Percentiles rank a stretch among this genome's conserved stretches.
phyloP scores from a whole-genome alignment of 2,888 invertebrate genomes.

The Scotopteryx bipunctaria region DNA sequence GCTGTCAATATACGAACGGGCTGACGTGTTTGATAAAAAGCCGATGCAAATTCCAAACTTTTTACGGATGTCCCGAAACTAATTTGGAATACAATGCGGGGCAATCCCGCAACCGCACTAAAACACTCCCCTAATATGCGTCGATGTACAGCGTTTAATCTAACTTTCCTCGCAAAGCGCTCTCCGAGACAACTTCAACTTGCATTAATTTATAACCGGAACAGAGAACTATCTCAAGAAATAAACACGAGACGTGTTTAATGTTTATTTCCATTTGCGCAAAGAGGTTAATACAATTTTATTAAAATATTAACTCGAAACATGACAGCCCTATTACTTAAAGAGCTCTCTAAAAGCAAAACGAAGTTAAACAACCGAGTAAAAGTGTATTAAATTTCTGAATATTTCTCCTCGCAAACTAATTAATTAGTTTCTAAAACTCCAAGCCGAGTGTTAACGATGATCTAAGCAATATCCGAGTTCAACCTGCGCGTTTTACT shows the following conservation, averaged over 20 bases:
- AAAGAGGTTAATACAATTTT: conserved; percentile 26
- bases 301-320: conserved; percentile 28
- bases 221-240: conserved; percentile 32
- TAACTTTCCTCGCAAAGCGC: conserved; percentile 68
- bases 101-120: conserved; percentile 49
- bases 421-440: conserved; percentile 64
- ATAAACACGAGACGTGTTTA: conserved; percentile 28
- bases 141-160: conserved; percentile 73
- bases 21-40: conserved; percentile 3
- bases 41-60: background rate
- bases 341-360: conserved; percentile 41
- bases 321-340: conserved; percentile 42
- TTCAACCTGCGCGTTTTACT: conserved; percentile 44
- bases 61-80: conserved; percentile 37
- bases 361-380: conserved; percentile 43
- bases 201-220: conserved; percentile 54
- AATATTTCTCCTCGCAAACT: conserved; percentile 53
- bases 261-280: conserved; percentile 18
- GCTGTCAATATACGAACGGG: background rate
- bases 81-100: conserved; percentile 70
- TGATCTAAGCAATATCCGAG: conserved; percentile 64
- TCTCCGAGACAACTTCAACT: conserved; percentile 55
- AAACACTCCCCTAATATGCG: conserved; percentile 58
- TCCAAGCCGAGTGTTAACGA: conserved; percentile 58
- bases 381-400: conserved; percentile 56